These are phyloP conservation scores for Beroe forskalii DNA, from an alignment of 37 sponge, comb jelly and placozoan genomes.

Conservation along the genomic window DNA sequence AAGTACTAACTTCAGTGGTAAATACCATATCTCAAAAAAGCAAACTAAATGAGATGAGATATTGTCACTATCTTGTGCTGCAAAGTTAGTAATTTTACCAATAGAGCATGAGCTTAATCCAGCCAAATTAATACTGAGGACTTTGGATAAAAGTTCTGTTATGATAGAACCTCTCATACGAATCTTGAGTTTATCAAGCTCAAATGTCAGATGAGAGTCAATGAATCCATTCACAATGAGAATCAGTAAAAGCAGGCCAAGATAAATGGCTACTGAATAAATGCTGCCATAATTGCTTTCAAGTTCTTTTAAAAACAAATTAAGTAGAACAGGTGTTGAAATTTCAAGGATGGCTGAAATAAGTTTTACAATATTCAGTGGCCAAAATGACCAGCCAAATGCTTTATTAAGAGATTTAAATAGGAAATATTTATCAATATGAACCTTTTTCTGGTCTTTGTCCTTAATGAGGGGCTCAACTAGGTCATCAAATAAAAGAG, in stretches of 20 bases:
- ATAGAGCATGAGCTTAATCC: constrained; percentile 75
- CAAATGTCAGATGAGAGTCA: constrained; percentile 56
- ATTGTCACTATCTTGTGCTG: constrained; percentile 91
- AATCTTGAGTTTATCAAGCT: constrained; percentile 84
- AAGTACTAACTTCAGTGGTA: constrained; percentile 87
- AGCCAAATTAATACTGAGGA: constrained; percentile 75
- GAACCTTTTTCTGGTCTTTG: not conserved
- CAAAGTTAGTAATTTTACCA: constrained; percentile 89
- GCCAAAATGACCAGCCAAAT: constrained; percentile 90
- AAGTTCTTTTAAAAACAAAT: constrained; percentile 66
- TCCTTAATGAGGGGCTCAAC: not conserved
- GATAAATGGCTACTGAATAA: not conserved
- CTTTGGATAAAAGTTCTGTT: constrained; percentile 83
- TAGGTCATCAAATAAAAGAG: not conserved
- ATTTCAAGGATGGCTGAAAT: constrained; percentile 78
- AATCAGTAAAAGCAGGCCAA: constrained; percentile 5
- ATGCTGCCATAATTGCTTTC: not conserved
- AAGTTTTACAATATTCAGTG: constrained; percentile 87
- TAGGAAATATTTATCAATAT: constrained; percentile 59
- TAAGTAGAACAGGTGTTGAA: constrained; percentile 87
- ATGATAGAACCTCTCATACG: constrained; percentile 81
- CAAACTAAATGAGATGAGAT: constrained; percentile 85
- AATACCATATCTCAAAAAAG: constrained; percentile 95
- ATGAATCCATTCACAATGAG: not conserved
- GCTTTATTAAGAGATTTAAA: constrained; percentile 77